Base-by-base conservation (phyloP, 92 coral and sea anemone genomes). In the Nematostella vectensis region DNA sequence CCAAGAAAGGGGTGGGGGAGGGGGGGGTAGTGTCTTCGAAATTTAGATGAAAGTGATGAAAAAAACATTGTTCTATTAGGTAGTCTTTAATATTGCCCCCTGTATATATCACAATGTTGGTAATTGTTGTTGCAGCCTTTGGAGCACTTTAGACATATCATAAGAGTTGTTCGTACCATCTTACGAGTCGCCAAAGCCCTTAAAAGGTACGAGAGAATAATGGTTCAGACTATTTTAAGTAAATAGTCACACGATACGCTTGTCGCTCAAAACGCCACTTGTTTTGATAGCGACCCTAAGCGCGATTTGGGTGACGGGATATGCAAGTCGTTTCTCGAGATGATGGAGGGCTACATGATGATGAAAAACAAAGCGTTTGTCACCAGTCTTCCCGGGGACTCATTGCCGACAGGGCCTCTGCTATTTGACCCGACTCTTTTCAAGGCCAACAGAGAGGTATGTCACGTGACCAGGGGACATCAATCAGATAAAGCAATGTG, bases 361-460 rank as follows among this genome's bases (percentile, higher is more conserved):
- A 70, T 69, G 59, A 79, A 76, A 57, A 76, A 79, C 55, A 77
- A 61, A n/a, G 55, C 76, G 30, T 49, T 61, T 12, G 24, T 29
- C 8, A 63, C 75, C 17, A 76, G 63, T 36, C 67, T 58, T 8
- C 56, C 80, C 13, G 62, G 29, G 30, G 42, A 58, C 1, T 55
- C 82, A 10, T 48, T 54, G n/a, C 43, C 45, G 9, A 53, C 55
- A 11, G 69, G 62, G 15, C 91, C 75, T 17, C 76, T 64, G 27
- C 62, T 78, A 16, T 91, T 91, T 69, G 88, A 91, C 58, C 91
- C 98, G 28, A 77, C 77, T 22, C 58, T 67, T 18, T 91, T 81
- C 65, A 86, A 72, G 58, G 98, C 98, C 8, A 85, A 91, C 31
- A 83, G 69, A 72, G 98, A 91, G 95, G 98, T 85, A 64, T 25